These are phyloP conservation scores for Drosophila formosana DNA, from an alignment of 2,888 invertebrate genomes.

Conservation along the genomic window DNA sequence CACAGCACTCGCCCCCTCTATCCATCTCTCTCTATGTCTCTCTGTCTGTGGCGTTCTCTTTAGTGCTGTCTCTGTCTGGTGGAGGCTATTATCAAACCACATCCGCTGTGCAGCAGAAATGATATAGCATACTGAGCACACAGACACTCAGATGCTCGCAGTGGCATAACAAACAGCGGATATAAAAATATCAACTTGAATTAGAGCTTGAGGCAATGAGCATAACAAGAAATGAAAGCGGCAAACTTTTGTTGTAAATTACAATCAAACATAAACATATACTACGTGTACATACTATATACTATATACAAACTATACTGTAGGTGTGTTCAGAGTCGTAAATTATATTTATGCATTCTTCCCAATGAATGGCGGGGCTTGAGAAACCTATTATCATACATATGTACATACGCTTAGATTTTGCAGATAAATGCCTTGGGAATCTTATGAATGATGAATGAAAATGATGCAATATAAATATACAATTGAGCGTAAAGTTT, in stretches of 20 bases:
- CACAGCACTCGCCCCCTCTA: constrained; percentile 38
- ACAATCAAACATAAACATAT: constrained; percentile 5
- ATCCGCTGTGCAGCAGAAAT: constrained; percentile 68
- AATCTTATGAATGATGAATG: constrained; percentile 34
- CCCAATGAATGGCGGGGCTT: constrained; percentile 32
- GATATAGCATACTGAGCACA: constrained; percentile 22
- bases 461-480: constrained; percentile 21
- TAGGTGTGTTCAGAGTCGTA: constrained; percentile 20
- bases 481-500: neutral
- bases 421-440: constrained; percentile 19
- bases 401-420: constrained; percentile 8
- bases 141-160: neutral
- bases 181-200: constrained; percentile 69
- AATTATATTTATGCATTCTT: constrained; percentile 56
- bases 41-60: constrained; percentile 7
- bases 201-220: constrained; percentile 64
- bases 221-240: constrained; percentile 56
- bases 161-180: constrained; percentile 54
- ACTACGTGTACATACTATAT: neutral
- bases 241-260: constrained; percentile 41
- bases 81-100: constrained; percentile 72
- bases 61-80: constrained; percentile 39
- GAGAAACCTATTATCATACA: constrained; percentile 23
- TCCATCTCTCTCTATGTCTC: constrained; percentile 6
- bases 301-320: neutral